Conservation (phyloP, 2,113 vertebrate species). For the Sinocyclocheilus grahami region DNA sequence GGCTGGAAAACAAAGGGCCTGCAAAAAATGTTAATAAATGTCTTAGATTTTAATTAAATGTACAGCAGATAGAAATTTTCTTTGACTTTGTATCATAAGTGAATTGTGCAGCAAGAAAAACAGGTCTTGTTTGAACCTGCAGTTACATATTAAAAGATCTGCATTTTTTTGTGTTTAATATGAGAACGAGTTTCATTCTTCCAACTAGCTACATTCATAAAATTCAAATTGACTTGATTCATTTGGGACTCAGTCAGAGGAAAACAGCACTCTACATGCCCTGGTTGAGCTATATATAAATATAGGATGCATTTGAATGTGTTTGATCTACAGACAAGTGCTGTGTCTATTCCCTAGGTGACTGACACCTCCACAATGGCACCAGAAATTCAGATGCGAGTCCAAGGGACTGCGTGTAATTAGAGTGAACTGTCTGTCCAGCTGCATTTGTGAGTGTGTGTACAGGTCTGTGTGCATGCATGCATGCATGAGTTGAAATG, state of each 20-base stretch:
- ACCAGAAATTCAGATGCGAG: slow-evolving; percentile 23
- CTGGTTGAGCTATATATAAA: slow-evolving; percentile 52
- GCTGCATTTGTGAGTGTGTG: slow-evolving; percentile 32
- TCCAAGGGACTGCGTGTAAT: slow-evolving; percentile 1
- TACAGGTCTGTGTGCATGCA: not conserved
- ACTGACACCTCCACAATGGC: slow-evolving; percentile 20
- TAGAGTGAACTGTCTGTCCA: slow-evolving; percentile 11
- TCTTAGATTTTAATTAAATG: slow-evolving; percentile 17
- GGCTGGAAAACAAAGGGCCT: too few relatives aligned
- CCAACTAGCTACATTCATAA: slow-evolving; percentile 12
- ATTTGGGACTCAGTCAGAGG: slow-evolving; percentile 13
- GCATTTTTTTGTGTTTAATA: not conserved
- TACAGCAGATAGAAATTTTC: not conserved
- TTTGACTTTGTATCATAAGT: not conserved
- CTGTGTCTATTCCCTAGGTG: slow-evolving; percentile 41
- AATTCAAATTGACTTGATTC: not conserved
- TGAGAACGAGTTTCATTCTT: not conserved
- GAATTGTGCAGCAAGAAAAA: not conserved
- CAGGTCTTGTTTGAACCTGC: not conserved
- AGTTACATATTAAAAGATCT: not conserved
- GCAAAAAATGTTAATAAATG: not conserved
- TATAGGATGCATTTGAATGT: slow-evolving; percentile 50
- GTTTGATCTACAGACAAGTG: slow-evolving; percentile 52
- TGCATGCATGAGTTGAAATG: slow-evolving; percentile 26
- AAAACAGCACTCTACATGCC: slow-evolving; percentile 3